Conservation (phyloP, 2,113 vertebrate species). For the Pongo abelii region DNA sequence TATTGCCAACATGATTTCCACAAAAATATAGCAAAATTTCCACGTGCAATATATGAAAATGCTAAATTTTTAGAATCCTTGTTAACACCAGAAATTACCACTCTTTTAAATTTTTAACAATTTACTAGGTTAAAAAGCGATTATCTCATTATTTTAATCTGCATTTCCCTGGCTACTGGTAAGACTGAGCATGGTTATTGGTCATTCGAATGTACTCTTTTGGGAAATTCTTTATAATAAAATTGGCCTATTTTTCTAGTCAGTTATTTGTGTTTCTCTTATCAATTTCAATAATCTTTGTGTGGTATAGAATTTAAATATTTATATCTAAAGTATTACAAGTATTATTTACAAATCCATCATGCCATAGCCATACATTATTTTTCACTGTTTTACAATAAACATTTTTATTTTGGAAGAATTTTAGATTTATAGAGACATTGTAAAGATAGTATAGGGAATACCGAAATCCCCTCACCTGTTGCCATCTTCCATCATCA, state of each 20-base stretch:
- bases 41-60: background rate
- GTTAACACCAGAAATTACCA: background rate
- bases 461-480: background rate
- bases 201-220: background rate
- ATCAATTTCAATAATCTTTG: background rate
- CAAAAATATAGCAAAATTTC: conserved; percentile 26
- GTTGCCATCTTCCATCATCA: background rate
- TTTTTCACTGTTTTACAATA: background rate
- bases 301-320: conserved; percentile 10
- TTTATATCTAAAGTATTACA: background rate
- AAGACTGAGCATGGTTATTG: background rate
- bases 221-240: background rate
- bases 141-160: conserved; percentile 16
- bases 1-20: conserved; percentile 23
- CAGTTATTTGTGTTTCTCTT: conserved; percentile 15
- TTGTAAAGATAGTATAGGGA: background rate
- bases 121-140: background rate
- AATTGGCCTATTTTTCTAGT: background rate
- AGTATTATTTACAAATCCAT: background rate
- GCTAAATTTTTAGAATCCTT: background rate
- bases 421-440: conserved; percentile 13
- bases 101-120: conserved; percentile 44
- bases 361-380: background rate
- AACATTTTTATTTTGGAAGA: background rate
- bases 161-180: background rate